phyloP scores from a whole-genome alignment of 1,140 invertebrate genomes.

The Drosophila asahinai region DNA sequence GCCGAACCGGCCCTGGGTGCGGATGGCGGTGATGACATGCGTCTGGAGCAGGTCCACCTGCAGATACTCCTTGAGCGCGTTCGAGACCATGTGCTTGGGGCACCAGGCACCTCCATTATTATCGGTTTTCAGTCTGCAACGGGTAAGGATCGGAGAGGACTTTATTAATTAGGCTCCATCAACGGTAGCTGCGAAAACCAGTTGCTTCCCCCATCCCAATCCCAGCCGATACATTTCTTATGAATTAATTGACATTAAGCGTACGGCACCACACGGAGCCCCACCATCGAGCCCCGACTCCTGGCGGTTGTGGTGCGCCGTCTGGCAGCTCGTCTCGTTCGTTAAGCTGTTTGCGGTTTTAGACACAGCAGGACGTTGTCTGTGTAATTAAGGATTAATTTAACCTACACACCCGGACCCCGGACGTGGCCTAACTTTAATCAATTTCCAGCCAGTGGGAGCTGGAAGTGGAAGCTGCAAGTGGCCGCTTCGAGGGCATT shows the following conservation, averaged over 20 bases:
- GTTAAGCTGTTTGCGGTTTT: slow-evolving; percentile 79
- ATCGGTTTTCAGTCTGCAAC: slow-evolving; percentile 93
- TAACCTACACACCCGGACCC: slow-evolving; percentile 71
- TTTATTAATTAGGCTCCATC: slow-evolving; percentile 68
- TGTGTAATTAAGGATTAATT: slow-evolving; percentile 85
- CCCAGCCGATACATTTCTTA: slow-evolving; percentile 43
- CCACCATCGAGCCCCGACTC: not conserved
- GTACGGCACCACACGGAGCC: slow-evolving; percentile 75
- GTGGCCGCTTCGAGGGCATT: slow-evolving; percentile 34
- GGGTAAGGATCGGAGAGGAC: slow-evolving; percentile 56
- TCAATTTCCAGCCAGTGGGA: slow-evolving; percentile 43
- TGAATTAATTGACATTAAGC: slow-evolving; percentile 85
- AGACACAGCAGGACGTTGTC: slow-evolving; percentile 83
- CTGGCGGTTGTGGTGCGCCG: slow-evolving; percentile 37
- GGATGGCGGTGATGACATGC: slow-evolving; percentile 92
- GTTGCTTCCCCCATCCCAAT: slow-evolving; percentile 31
- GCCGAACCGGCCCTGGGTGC: slow-evolving; percentile 96
- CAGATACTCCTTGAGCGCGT: slow-evolving; percentile 94
- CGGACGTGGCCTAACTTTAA: slow-evolving; percentile 44
- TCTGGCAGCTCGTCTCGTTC: slow-evolving; percentile 81
- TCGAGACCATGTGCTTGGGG: slow-evolving; percentile 94
- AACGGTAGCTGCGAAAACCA: slow-evolving; percentile 53
- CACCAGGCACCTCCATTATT: slow-evolving; percentile 98
- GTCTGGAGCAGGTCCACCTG: slow-evolving; percentile 93
- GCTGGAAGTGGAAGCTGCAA: not conserved